phyloP scores from a whole-genome alignment of 2,113 vertebrate species.

The Nibea albiflora region DNA sequence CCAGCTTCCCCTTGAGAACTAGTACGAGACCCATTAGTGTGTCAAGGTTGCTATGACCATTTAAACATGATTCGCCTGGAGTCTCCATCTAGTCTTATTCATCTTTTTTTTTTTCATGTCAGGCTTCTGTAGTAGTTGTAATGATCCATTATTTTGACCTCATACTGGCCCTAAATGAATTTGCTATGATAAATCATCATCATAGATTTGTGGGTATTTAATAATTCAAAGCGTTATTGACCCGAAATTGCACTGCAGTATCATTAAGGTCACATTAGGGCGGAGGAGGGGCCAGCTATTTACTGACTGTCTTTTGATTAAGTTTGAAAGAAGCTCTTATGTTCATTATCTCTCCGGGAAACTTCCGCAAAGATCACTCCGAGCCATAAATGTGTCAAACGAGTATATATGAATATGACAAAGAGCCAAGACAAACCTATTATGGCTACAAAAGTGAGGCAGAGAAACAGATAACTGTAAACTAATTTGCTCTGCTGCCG shows the following conservation, averaged over 20 bases:
- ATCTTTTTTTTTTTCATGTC: conserved; percentile 9
- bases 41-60: conserved; percentile 30
- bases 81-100: background rate
- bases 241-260: conserved; percentile 35
- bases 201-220: conserved; percentile 25
- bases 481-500: background rate
- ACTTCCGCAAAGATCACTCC: background rate
- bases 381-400: background rate
- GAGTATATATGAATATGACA: background rate
- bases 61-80: background rate
- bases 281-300: background rate
- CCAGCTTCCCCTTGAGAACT: conserved; percentile 20
- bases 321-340: conserved; percentile 11
- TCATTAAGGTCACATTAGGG: conserved; percentile 38
- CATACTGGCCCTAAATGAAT: conserved; percentile 3
- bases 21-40: background rate
- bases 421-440: background rate
- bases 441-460: background rate
- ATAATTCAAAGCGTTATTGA: conserved; percentile 54
- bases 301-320: conserved; percentile 17
- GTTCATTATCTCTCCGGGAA: background rate
- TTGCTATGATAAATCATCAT: conserved; percentile 31
- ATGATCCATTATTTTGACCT: conserved; percentile 42
- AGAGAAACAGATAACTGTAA: background rate
- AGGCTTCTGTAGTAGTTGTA: conserved; percentile 19